Conservation (phyloP, 2,888 invertebrate genomes). For the Atrina japonica region DNA sequence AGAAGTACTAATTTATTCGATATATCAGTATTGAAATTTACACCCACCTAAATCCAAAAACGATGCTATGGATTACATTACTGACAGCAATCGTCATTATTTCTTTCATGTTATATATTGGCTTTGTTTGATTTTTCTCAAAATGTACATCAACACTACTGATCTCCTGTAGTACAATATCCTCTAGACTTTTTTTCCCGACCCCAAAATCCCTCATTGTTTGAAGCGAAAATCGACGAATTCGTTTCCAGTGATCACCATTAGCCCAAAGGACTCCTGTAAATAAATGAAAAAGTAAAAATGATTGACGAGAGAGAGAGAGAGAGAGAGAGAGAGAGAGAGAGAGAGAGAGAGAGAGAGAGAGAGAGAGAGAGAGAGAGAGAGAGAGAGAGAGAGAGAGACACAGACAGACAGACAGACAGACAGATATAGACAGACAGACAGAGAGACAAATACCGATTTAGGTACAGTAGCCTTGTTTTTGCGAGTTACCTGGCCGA, state of each 20-base stretch:
- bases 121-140: constrained; percentile 7
- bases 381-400: too few species aligned
- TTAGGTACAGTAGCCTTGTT: too few species aligned
- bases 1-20: too few species aligned
- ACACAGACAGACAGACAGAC: too few species aligned
- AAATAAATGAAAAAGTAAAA: not conserved
- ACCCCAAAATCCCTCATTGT: constrained; percentile 59
- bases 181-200: constrained; percentile 56
- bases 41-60: constrained; percentile 29
- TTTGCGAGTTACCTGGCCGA: too few species aligned
- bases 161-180: constrained; percentile 50
- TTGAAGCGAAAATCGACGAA: constrained; percentile 48
- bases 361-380: too few species aligned
- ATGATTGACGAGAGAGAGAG: too few species aligned
- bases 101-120: constrained; percentile 9
- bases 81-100: constrained; percentile 15
- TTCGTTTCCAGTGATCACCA: constrained; percentile 50
- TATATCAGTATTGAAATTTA: too few species aligned
- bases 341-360: too few species aligned
- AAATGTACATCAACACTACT: constrained; percentile 43
- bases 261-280: constrained; percentile 49
- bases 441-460: too few species aligned
- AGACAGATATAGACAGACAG: too few species aligned
- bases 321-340: too few species aligned
- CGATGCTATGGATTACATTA: constrained; percentile 24